Evolutionary conservation across 2,113 vertebrate species (phyloP), one percentile per base, ranked within the genome.

Genomic region (Anseranas semipalmata): DNA sequence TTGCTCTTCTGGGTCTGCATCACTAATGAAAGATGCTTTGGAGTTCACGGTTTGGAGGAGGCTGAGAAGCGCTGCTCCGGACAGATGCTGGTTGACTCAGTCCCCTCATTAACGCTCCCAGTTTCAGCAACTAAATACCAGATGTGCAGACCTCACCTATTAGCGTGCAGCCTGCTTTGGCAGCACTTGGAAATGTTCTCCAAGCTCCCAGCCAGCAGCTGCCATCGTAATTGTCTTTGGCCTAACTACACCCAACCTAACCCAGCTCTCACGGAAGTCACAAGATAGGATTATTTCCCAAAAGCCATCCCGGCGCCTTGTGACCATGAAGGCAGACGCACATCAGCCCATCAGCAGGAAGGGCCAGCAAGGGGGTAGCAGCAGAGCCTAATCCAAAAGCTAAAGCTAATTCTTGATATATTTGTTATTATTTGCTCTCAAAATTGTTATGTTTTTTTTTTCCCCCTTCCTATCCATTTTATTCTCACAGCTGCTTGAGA

Each of bases 301-400:
- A 91, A 78, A 58, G 62, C 62, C 45, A 62, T 58, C 62, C 37
- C 45, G 68, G 19, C 20, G 59, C 85, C 45, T 39, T 45, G 39
- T 15, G 35, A 87, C 37, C 0, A 0, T 12, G 37, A 94, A 91
- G 10, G 27, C 25, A 82, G 39, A 87, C 5, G 59, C 33, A 48
- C 28, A 78, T 15, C 63, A 87, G 59, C 33, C 45, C 28, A 78
- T 15, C 63, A 87, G 24, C 27, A 67, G 25, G 21, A 4, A 93
- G 9, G 15, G 73, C 5, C 28, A 78, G 15, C 5, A 0, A 60
- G 0, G 1, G 16, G 1, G 7, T 3, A 81, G 28, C 15, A 78
- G 68, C 22, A 81, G 28, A 85, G 10, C 10, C 18, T 10, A 87
- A 76, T 43, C 50, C 63, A 85, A 73, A 48, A 91, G 27, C 12